Base-by-base conservation (phyloP, 2,888 invertebrate genomes). In the Andrena fulva region DNA sequence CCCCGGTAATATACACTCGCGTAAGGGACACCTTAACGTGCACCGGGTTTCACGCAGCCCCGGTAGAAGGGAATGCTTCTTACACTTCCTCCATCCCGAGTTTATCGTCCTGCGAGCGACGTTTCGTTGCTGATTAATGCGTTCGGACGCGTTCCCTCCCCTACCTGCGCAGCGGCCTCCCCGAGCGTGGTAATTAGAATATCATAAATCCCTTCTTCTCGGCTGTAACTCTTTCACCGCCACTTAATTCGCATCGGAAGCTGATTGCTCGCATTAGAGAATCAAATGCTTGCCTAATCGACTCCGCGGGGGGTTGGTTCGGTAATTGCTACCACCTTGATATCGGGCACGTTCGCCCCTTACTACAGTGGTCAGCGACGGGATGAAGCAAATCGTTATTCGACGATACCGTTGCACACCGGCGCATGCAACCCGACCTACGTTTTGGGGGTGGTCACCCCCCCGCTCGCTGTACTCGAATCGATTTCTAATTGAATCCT, bases 401-500 rank as follows among this genome's bases (percentile, higher is more conserved):
- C 31, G 12, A 5, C 27, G 54, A 31, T 33, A 31, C 42, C 42
- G 42, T 60, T 42, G 24, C 4, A n/a, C 1, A 8, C 35, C 2
- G 78, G 54, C 35, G 62, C 78, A 31, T 35, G 16, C 33, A 64
- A 54, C n/a, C 27, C 24, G 2, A 1, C 66, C 52, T 7, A n/a
- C n/a, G 42, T 16, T 24, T 7, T 12, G 10, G 10, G 50, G 31
- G 16, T 6, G 27, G 24, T 10, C 35, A 48, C 60, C 52, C 60
- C 60, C 52, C 8, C n/a, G 35, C 69, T 70, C 16, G 27, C 27
- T 33, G 4, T 24, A n/a, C 29, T 10, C 27, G 63, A 84, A 72
- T 78, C 68, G 84, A 84, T 79, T 75, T 64, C 54, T 56, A 75
- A 84, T 84, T 82, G 82, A 85, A 82, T 79, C 52, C 56, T 35